Percentiles rank a stretch among this genome's conserved stretches.
Conservation (phyloP, 2,797 vertebrate species). For the Gila robusta region DNA sequence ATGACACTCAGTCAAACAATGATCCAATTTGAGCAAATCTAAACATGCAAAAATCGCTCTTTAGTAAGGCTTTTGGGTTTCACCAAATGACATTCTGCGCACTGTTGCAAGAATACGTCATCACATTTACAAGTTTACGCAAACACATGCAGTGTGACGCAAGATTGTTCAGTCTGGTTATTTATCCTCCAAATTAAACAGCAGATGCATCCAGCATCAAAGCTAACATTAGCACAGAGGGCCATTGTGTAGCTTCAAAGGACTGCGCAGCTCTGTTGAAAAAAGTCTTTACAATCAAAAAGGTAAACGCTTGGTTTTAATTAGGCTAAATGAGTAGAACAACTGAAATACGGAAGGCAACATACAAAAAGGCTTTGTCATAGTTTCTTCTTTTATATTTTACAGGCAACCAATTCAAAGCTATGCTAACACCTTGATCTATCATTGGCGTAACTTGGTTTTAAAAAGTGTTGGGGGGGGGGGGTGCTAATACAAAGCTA, state of each 20-base stretch:
- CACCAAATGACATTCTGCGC: conserved; percentile 55
- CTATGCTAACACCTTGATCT: conserved; percentile 10
- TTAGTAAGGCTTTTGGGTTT: conserved; percentile 63
- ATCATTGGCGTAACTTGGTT: not conserved
- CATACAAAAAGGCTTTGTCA: conserved; percentile 4
- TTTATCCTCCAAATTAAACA: conserved; percentile 49
- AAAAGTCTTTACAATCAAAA: conserved; percentile 44
- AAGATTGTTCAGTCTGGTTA: conserved; percentile 36
- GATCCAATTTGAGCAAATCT: conserved; percentile 10
- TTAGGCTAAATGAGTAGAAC: conserved; percentile 29
- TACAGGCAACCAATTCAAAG: conserved; percentile 24
- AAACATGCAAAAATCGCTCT: conserved; percentile 24
- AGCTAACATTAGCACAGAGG: conserved; percentile 54
- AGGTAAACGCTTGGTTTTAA: conserved; percentile 46
- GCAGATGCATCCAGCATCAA: conserved; percentile 56
- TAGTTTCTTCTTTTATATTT: not conserved
- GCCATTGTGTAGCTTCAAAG: conserved; percentile 52
- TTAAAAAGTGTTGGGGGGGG: not conserved
- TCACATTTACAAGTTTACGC: conserved; percentile 47
- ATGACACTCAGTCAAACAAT: not conserved
- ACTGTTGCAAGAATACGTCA: conserved; percentile 40
- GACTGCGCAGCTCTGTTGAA: not conserved
- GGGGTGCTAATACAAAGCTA: not conserved
- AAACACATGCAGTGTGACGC: conserved; percentile 18
- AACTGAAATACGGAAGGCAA: conserved; percentile 20